phyloP scores from a whole-genome alignment of 2,888 invertebrate genomes.

The Macrophya annulata region DNA sequence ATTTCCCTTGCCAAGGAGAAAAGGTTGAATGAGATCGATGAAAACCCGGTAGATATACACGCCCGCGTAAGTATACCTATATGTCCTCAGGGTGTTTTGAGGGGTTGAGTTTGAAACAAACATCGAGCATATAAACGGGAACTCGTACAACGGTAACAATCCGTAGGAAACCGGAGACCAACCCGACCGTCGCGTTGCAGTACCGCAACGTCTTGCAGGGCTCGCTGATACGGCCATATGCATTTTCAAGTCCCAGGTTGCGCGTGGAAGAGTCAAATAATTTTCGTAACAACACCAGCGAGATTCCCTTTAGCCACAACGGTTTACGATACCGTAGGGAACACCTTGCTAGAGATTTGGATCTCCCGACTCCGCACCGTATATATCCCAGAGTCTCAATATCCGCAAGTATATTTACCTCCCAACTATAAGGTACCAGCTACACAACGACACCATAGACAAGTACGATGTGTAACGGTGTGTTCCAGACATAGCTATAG shows the following conservation, averaged over 20 bases:
- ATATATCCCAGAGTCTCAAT: conserved; percentile 7
- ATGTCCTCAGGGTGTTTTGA: background rate
- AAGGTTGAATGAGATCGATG: conserved; percentile 19
- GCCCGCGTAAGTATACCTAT: background rate
- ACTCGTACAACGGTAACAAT: conserved; percentile 18
- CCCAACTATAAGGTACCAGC: background rate
- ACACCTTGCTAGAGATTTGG: conserved; percentile 38
- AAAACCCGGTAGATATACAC: conserved; percentile 10
- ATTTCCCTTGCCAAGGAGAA: conserved; percentile 5
- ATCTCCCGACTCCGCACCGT: background rate
- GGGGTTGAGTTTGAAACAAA: conserved; percentile 27
- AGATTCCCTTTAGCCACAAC: conserved; percentile 36
- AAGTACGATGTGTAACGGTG: conserved; percentile 20
- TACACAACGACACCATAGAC: background rate
- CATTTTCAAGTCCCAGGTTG: conserved; percentile 28
- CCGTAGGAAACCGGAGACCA: conserved; percentile 7
- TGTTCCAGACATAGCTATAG: background rate
- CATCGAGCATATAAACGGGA: conserved; percentile 13
- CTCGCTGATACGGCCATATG: background rate
- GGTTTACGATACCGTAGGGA: conserved; percentile 43
- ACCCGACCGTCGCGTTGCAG: background rate
- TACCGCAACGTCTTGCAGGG: background rate
- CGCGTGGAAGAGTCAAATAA: conserved; percentile 28
- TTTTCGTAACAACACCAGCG: conserved; percentile 33
- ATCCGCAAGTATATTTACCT: conserved; percentile 8